Evolutionary conservation across 1,140 invertebrate genomes (phyloP).

Genomic region (Drosophila sulfurigaster): DNA sequence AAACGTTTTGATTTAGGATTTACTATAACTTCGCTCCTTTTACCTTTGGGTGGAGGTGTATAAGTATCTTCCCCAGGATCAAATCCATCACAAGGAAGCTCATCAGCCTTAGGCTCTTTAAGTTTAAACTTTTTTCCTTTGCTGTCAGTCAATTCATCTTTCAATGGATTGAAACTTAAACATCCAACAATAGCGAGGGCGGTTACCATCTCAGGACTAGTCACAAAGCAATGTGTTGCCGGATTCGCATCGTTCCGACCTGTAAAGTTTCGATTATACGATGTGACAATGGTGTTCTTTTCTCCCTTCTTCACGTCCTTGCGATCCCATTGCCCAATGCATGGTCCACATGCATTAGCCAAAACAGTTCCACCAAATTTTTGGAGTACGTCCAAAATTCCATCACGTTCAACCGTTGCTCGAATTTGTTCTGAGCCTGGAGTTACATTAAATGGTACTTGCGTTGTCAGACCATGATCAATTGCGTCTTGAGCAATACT

Average conservation of each 20-base stretch:
- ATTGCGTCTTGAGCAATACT: constrained; percentile 97
- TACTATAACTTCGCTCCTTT: constrained; percentile 90
- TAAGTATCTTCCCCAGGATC: constrained; percentile 99
- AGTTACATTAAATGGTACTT: constrained; percentile 98
- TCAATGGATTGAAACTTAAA: constrained; percentile 97
- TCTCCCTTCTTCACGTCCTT: constrained; percentile 99
- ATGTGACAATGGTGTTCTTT: constrained; percentile 99
- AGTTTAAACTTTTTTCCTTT: constrained; percentile 97
- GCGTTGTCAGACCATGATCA: constrained; percentile 96
- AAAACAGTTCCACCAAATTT: constrained; percentile 91
- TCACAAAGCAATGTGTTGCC: constrained; percentile 99
- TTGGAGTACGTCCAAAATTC: constrained; percentile 91
- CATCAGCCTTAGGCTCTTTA: constrained; percentile 94
- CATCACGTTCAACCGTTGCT: constrained; percentile 99
- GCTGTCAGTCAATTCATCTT: constrained; percentile 91
- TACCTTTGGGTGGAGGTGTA: constrained; percentile 91
- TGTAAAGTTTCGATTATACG: constrained; percentile 99
- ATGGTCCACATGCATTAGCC: constrained; percentile 99
- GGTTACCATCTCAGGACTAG: constrained; percentile 98
- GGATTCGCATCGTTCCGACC: constrained; percentile 99
- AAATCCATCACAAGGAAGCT: constrained; percentile 96
- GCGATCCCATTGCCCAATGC: constrained; percentile 99
- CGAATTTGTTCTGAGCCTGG: constrained; percentile 99
- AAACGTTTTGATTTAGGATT: constrained; percentile 95
- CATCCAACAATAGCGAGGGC: constrained; percentile 96